Evolutionary conservation across 2,888 invertebrate species (phyloP).

Genomic region (Latheticus oryzae): DNA sequence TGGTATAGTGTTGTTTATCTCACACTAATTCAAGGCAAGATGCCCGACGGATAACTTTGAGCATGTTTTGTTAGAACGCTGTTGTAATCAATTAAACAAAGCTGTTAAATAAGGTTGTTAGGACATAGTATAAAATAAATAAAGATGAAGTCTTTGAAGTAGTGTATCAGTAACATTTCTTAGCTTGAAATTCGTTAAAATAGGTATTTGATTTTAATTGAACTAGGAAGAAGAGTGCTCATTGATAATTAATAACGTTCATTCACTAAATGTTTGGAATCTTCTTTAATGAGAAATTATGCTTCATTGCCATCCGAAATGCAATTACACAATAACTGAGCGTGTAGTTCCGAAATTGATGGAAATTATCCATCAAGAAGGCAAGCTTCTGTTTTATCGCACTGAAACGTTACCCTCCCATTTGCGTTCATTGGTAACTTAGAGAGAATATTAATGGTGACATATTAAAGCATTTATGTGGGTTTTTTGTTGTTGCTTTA

Average conservation of each 20-base stretch:
- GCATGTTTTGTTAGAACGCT: constrained; percentile 1
- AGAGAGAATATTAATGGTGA: constrained; percentile 20
- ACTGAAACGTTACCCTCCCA: constrained; percentile 17
- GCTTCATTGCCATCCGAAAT: constrained; percentile 9
- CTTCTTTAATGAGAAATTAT: constrained; percentile 2
- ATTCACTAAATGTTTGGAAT: constrained; percentile 1
- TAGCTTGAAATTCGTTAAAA: too few relatives aligned
- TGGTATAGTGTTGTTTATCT: too few relatives aligned
- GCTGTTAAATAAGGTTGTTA: background rate
- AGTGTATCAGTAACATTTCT: too few relatives aligned
- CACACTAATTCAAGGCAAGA: background rate
- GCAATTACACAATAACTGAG: constrained; percentile 24
- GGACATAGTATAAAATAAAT: too few relatives aligned
- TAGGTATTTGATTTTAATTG: too few relatives aligned
- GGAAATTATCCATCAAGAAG: constrained; percentile 15
- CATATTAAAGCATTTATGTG: constrained; percentile 15
- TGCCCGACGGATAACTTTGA: constrained; percentile 1
- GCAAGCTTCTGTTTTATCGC: constrained; percentile 7
- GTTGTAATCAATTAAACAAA: constrained; percentile 2
- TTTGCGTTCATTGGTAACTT: constrained; percentile 18
- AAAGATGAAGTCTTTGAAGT: too few relatives aligned
- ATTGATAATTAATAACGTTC: too few relatives aligned
- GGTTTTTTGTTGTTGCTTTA: constrained; percentile 22
- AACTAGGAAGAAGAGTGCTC: too few relatives aligned
- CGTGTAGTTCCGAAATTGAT: constrained; percentile 11